These are phyloP conservation scores for Orius laevigatus DNA, from an alignment of 1,140 invertebrate genomes.

Conservation along the genomic window DNA sequence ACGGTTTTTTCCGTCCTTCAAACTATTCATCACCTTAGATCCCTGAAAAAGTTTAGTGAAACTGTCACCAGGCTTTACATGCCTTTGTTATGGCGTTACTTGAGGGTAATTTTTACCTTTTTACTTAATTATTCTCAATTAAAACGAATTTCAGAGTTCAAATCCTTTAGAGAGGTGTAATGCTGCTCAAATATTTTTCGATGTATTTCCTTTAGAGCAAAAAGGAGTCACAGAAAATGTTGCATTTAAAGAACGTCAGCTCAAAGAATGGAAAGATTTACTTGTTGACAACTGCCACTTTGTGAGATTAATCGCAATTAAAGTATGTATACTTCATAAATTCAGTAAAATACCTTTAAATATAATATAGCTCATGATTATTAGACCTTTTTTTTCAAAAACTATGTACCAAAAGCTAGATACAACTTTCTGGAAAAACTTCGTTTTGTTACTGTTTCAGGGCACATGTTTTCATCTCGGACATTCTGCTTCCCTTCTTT, in stretches of 20 bases:
- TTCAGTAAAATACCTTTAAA: background rate
- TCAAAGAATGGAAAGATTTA: slow-evolving; percentile 19
- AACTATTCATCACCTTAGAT: slow-evolving; percentile 13
- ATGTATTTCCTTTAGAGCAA: slow-evolving; percentile 21
- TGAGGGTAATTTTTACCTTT: slow-evolving; percentile 14
- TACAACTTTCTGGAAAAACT: background rate
- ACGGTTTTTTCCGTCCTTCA: slow-evolving; percentile 17
- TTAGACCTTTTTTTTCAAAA: background rate
- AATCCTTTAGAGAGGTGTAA: slow-evolving; percentile 19
- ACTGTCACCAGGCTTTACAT: slow-evolving; percentile 18
- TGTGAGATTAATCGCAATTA: slow-evolving; percentile 20
- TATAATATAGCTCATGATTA: background rate
- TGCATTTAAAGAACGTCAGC: slow-evolving; percentile 17
- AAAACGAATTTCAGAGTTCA: slow-evolving; percentile 16
- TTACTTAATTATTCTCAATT: background rate
- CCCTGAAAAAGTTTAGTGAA: slow-evolving; percentile 15
- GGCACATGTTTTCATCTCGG: slow-evolving; percentile 14
- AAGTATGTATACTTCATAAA: slow-evolving; percentile 12
- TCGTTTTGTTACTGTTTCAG: slow-evolving; percentile 14
- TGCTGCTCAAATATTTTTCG: slow-evolving; percentile 20
- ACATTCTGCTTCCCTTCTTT: slow-evolving; percentile 14
- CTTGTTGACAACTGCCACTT: slow-evolving; percentile 19
- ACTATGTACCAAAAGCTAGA: background rate
- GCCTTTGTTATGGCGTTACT: slow-evolving; percentile 20
- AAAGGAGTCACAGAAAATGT: slow-evolving; percentile 14